A percentile compares a stretch with the other conserved stretches of the same genome.
Evolutionary conservation across 2,113 vertebrate genomes (phyloP).

Genomic region (pig (Sus scrofa)): DNA sequence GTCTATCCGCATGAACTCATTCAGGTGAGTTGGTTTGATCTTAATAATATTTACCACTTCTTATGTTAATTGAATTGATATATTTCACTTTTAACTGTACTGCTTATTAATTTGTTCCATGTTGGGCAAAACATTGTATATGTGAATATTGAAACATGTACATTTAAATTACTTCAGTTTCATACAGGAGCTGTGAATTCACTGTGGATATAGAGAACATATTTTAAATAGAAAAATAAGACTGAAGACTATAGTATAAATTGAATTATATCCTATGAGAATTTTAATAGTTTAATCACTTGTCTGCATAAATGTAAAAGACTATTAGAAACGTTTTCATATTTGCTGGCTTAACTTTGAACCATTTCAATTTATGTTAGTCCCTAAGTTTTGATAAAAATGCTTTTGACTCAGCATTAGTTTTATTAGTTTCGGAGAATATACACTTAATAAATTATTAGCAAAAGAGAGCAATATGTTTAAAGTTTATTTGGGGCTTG

Average conservation of each 20-base stretch:
- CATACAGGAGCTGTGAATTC: not conserved
- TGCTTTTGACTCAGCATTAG: not conserved
- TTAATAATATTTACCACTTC: not conserved
- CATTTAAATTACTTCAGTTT: not conserved
- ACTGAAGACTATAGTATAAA: not conserved
- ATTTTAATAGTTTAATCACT: not conserved
- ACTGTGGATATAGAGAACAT: not conserved
- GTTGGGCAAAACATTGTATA: not conserved
- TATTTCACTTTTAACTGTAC: conserved; percentile 47
- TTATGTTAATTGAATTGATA: not conserved
- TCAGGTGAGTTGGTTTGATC: not conserved
- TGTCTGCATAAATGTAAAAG: not conserved
- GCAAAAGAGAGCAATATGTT: not conserved
- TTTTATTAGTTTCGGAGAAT: not conserved
- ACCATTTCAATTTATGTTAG: not conserved
- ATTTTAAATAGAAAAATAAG: not conserved
- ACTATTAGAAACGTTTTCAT: not conserved
- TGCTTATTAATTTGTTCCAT: not conserved
- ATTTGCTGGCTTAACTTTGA: conserved; percentile 24
- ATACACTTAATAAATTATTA: not conserved
- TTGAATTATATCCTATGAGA: not conserved
- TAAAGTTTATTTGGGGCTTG: conserved; percentile 14
- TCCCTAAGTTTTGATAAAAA: not conserved
- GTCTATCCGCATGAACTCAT: not conserved
- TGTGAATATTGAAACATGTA: not conserved